Conservation (phyloP, 1,140 invertebrate species). For the Drosophila aff. region DNA sequence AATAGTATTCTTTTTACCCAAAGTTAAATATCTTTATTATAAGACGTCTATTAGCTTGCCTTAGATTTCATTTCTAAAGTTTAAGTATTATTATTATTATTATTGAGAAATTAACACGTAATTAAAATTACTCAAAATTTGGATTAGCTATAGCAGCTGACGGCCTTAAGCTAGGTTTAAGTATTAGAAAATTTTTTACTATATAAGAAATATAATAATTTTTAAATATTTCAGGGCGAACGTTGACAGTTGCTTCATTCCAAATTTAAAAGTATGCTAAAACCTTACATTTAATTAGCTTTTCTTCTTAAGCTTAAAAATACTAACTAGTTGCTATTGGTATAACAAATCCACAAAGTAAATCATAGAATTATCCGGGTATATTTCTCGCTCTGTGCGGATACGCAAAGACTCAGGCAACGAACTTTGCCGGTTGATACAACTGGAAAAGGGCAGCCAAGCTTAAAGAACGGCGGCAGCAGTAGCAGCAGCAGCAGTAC, state of each 20-base stretch:
- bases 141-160: too few species aligned
- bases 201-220: too few species aligned
- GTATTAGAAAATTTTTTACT: neutral
- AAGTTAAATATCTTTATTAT: neutral
- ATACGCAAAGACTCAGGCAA: slow-evolving; percentile 61
- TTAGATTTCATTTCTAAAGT: neutral
- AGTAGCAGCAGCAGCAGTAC: neutral
- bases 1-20: neutral
- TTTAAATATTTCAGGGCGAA: neutral
- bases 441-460: slow-evolving; percentile 58
- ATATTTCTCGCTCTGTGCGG: slow-evolving; percentile 2
- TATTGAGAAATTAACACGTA: too few species aligned
- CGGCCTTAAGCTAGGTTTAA: too few species aligned
- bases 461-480: slow-evolving; percentile 38
- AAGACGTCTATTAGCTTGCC: too few species aligned
- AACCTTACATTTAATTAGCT: too few species aligned
- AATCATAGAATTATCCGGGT: neutral
- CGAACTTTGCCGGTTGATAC: slow-evolving; percentile 62
- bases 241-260: neutral
- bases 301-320: too few species aligned
- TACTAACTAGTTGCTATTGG: neutral
- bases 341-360: neutral
- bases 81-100: too few species aligned
- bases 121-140: too few species aligned
- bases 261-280: neutral